phyloP scores from a whole-genome alignment of 2,888 invertebrate genomes.

The Drosophila melanosoma region DNA sequence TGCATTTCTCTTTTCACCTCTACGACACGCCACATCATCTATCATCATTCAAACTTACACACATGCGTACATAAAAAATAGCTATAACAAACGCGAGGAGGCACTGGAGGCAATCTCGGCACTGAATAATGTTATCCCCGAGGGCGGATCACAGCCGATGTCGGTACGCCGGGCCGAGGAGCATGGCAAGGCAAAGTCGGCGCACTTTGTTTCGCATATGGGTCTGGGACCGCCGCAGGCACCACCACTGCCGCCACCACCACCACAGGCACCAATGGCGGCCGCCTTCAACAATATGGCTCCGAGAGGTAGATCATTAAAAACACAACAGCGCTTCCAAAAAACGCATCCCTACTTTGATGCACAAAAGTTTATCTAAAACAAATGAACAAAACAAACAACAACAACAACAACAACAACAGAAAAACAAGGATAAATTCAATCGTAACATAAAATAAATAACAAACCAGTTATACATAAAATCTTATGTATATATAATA shows the following conservation, averaged over 20 bases:
- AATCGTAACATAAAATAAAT: slow-evolving; percentile 34
- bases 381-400: slow-evolving; percentile 25
- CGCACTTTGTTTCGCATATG: slow-evolving; percentile 83
- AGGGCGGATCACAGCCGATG: slow-evolving; percentile 93
- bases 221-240: slow-evolving; percentile 72
- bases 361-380: slow-evolving; percentile 83
- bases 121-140: slow-evolving; percentile 93
- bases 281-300: slow-evolving; percentile 84
- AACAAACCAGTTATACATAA: slow-evolving; percentile 55
- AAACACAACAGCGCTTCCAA: slow-evolving; percentile 85
- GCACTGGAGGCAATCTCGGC: slow-evolving; percentile 95
- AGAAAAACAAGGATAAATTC: slow-evolving; percentile 14
- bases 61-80: slow-evolving; percentile 76
- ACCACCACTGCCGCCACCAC: slow-evolving; percentile 74
- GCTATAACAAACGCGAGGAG: slow-evolving; percentile 94
- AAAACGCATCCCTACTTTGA: slow-evolving; percentile 85
- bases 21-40: neutral
- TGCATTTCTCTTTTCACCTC: slow-evolving; percentile 8
- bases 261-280: slow-evolving; percentile 65
- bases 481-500: slow-evolving; percentile 39
- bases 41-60: neutral
- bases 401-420: slow-evolving; percentile 20
- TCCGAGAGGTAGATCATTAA: slow-evolving; percentile 85
- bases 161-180: slow-evolving; percentile 88
- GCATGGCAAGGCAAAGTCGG: slow-evolving; percentile 85